phyloP scores from a whole-genome alignment of 2,113 vertebrate species.

The Prinia subflava region DNA sequence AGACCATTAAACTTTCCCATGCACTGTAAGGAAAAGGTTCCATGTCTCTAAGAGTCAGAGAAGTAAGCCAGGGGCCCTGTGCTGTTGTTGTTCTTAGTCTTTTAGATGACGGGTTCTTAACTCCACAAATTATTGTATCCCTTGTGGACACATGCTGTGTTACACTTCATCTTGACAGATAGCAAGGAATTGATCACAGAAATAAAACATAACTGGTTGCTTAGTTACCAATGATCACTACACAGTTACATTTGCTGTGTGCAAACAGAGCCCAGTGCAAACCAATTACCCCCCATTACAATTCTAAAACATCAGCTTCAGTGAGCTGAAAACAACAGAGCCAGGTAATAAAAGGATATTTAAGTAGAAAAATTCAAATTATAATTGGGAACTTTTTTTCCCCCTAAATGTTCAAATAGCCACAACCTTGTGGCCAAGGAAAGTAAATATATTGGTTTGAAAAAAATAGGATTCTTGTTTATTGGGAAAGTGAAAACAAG shows the following conservation, averaged over 20 bases:
- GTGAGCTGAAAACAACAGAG: slow-evolving; percentile 7
- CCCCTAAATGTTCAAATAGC: background rate
- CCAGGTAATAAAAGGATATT: background rate
- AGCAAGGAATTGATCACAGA: slow-evolving; percentile 47
- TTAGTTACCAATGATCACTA: slow-evolving; percentile 40
- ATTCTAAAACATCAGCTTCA: background rate
- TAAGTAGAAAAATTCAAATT: background rate
- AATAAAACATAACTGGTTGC: slow-evolving; percentile 55
- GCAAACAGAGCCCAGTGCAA: slow-evolving; percentile 31
- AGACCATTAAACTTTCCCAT: background rate
- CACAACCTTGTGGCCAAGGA: background rate
- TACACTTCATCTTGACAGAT: slow-evolving; percentile 18
- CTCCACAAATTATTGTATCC: background rate
- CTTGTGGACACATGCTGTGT: background rate
- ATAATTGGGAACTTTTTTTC: background rate
- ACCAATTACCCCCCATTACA: slow-evolving; percentile 38
- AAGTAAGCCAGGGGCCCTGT: background rate
- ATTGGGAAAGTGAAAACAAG: background rate
- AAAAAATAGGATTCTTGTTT: background rate
- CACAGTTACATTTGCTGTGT: slow-evolving; percentile 15
- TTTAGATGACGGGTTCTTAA: background rate
- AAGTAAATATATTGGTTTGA: background rate
- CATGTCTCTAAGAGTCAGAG: background rate
- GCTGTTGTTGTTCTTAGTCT: background rate
- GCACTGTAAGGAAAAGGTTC: background rate